These are phyloP conservation scores for Apamea epomidion DNA, from an alignment of 2,888 invertebrate genomes.

Conservation along the genomic window DNA sequence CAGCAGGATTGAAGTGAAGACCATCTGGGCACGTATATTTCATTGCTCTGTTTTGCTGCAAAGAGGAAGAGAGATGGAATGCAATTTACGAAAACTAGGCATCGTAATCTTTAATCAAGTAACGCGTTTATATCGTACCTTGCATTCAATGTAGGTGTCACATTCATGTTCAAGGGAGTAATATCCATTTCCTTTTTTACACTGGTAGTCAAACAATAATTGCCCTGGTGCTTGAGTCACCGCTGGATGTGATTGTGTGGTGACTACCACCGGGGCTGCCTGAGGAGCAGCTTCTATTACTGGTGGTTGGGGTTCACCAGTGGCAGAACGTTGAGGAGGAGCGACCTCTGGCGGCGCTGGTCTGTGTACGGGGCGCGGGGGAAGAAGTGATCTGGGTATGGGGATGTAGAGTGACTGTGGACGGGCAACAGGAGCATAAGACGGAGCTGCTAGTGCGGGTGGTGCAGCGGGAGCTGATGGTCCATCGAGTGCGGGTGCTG, in stretches of 20 bases:
- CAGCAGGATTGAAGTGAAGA: constrained; percentile 92
- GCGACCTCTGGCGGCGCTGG: background rate
- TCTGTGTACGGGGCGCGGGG: too few relatives aligned
- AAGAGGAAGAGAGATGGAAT: constrained; percentile 11
- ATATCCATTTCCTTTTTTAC: constrained; percentile 68
- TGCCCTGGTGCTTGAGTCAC: constrained; percentile 23
- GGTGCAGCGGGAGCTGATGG: background rate
- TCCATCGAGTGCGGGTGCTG: background rate
- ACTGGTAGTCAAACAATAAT: constrained; percentile 55
- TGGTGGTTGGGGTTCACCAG: background rate
- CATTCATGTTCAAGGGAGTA: constrained; percentile 91
- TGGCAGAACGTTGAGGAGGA: background rate
- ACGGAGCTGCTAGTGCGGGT: background rate
- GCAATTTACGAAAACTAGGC: background rate
- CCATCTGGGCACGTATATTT: constrained; percentile 94
- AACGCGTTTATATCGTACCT: constrained; percentile 71
- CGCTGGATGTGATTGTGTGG: background rate
- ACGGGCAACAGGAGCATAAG: background rate
- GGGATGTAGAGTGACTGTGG: constrained; percentile 21
- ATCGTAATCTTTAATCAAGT: background rate
- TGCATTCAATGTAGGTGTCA: constrained; percentile 92
- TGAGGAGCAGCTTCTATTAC: constrained; percentile 11
- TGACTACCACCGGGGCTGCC: background rate
- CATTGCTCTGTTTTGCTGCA: constrained; percentile 90
- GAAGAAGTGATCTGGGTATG: background rate